phyloP scores from a whole-genome alignment of 2,113 vertebrate species.

The Semicossyphus pulcher region DNA sequence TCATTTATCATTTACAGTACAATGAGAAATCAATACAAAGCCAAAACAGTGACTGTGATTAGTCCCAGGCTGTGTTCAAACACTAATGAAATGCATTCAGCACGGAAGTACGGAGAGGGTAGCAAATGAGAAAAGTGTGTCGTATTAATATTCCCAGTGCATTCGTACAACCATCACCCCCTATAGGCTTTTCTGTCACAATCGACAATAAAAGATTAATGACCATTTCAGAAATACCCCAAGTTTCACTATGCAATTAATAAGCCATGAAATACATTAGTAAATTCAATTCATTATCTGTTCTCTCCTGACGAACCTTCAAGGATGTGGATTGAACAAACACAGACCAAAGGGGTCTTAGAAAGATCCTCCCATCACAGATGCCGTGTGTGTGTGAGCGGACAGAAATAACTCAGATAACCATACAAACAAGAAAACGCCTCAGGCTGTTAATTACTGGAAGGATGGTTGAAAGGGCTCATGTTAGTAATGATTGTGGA shows the following conservation, averaged over 20 bases:
- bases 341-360: constrained; percentile 20
- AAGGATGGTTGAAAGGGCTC: constrained; percentile 25
- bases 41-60: constrained; percentile 56
- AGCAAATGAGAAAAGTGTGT: constrained; percentile 53
- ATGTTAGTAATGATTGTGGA: constrained; percentile 27
- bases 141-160: constrained; percentile 70
- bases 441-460: constrained; percentile 36
- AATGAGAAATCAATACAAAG: constrained; percentile 68
- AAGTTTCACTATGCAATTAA: constrained; percentile 69
- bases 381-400: constrained; percentile 27
- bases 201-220: constrained; percentile 77
- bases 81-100: constrained; percentile 60
- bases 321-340: constrained; percentile 59
- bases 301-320: constrained; percentile 51
- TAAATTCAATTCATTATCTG: constrained; percentile 67
- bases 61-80: constrained; percentile 41
- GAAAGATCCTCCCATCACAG: constrained; percentile 30
- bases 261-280: constrained; percentile 76
- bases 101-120: constrained; percentile 44
- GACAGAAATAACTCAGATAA: constrained; percentile 44
- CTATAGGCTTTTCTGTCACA: constrained; percentile 59
- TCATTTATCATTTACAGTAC: constrained; percentile 64
- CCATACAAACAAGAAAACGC: constrained; percentile 57
- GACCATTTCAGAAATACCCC: constrained; percentile 42
- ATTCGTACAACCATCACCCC: constrained; percentile 60